Evolutionary conservation across 2,797 vertebrate genomes (phyloP).

Genomic region (Peromyscus eremicus): DNA sequence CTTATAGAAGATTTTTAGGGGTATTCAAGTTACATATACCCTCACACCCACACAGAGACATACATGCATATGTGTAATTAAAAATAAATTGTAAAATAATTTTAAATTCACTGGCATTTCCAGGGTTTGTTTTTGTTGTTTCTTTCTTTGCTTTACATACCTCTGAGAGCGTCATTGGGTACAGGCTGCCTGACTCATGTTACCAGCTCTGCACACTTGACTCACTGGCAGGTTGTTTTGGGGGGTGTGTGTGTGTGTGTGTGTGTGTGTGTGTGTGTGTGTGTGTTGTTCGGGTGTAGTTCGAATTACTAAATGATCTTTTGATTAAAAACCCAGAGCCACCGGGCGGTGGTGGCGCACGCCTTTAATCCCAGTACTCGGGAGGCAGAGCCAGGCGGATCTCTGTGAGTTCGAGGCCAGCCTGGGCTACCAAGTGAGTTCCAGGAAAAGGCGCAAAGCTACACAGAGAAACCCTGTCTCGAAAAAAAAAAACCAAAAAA

Average conservation of each 20-base stretch:
- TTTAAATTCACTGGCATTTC: neutral
- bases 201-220: slow-evolving; percentile 6
- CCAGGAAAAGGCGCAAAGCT: no score
- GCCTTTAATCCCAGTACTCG: no score
- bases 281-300: neutral
- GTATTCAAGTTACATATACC: neutral
- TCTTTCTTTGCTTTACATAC: neutral
- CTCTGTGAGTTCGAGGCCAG: no score
- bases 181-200: neutral
- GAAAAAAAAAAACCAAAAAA: no score
- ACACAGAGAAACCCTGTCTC: no score
- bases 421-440: no score
- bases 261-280: no score
- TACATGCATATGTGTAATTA: neutral
- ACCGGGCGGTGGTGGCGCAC: no score
- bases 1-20: neutral
- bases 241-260: neutral
- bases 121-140: neutral
- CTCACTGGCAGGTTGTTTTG: neutral
- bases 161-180: neutral
- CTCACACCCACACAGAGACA: neutral
- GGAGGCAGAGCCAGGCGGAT: no score
- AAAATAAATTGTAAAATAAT: neutral
- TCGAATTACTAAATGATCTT: no score
- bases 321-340: no score